These are phyloP conservation scores for Xenopus laevis DNA, from an alignment of 2,113 vertebrate genomes.

Conservation along the genomic window DNA sequence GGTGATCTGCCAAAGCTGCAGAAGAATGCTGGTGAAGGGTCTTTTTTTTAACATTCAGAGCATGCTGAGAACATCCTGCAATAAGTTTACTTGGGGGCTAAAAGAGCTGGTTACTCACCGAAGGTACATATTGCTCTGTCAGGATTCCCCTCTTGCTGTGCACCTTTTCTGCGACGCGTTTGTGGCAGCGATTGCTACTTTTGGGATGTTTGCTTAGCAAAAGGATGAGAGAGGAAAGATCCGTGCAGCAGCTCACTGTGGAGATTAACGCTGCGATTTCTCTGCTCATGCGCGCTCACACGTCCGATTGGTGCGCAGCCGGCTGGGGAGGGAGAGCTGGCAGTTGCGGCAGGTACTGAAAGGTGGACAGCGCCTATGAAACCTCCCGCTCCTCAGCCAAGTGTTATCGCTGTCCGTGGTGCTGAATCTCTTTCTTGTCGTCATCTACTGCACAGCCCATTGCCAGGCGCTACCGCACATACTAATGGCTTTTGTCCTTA, in stretches of 20 bases:
- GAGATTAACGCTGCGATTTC: neutral
- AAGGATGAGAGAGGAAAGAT: neutral
- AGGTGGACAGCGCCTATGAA: too few species aligned
- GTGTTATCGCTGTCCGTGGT: too few species aligned
- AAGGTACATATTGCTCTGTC: neutral
- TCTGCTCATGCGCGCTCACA: slow-evolving; percentile 10
- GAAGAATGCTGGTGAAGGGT: too few species aligned
- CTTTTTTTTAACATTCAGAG: too few species aligned
- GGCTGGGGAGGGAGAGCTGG: slow-evolving; percentile 3
- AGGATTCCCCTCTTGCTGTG: too few species aligned
- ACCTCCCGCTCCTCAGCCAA: too few species aligned
- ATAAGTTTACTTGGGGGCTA: neutral
- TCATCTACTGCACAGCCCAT: neutral
- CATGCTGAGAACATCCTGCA: neutral
- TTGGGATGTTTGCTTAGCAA: neutral
- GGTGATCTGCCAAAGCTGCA: neutral
- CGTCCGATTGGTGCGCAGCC: neutral
- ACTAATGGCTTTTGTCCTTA: too few species aligned
- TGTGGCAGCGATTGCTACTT: neutral
- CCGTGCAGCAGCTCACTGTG: neutral
- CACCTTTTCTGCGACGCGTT: too few species aligned
- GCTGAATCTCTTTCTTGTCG: too few species aligned
- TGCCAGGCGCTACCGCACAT: too few species aligned
- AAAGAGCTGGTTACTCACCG: neutral
- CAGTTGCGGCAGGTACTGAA: neutral